Evolutionary conservation across 2,797 vertebrate genomes (phyloP).

Genomic region (Halcyon badia): DNA sequence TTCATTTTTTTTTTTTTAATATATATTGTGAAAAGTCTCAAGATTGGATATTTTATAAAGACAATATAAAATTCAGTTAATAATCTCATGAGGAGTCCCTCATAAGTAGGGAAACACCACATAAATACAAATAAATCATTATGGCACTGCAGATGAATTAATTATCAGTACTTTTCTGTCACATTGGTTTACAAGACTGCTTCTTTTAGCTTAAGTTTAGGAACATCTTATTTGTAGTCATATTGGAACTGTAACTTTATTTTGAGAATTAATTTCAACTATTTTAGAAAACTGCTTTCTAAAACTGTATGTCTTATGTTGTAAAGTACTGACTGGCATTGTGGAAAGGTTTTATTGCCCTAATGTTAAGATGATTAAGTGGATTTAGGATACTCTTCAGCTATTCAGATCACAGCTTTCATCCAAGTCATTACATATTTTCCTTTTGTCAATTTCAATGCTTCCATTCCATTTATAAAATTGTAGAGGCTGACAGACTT

Average conservation of each 20-base stretch:
- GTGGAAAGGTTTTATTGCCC: not conserved
- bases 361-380: conserved; percentile 34
- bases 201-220: conserved; percentile 6
- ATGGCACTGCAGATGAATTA: not conserved
- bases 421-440: conserved; percentile 28
- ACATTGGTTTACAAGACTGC: conserved; percentile 27
- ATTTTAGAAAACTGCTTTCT: not conserved
- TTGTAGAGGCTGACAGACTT: not conserved
- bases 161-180: conserved; percentile 4
- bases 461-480: conserved; percentile 47
- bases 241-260: not conserved
- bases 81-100: not conserved
- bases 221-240: not conserved
- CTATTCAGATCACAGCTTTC: conserved; percentile 44
- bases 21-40: not conserved
- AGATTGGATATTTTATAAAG: not conserved
- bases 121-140: conserved; percentile 24
- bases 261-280: not conserved
- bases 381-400: conserved; percentile 2
- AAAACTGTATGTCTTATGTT: not conserved
- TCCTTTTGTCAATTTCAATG: conserved; percentile 36
- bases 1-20: not conserved
- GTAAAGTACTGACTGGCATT: not conserved
- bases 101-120: not conserved
- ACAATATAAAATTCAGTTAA: not conserved